A percentile compares a stretch with the other conserved stretches of the same genome.
phyloP scores from a whole-genome alignment of 2,797 vertebrate genomes.

The Gallirallus australis region DNA sequence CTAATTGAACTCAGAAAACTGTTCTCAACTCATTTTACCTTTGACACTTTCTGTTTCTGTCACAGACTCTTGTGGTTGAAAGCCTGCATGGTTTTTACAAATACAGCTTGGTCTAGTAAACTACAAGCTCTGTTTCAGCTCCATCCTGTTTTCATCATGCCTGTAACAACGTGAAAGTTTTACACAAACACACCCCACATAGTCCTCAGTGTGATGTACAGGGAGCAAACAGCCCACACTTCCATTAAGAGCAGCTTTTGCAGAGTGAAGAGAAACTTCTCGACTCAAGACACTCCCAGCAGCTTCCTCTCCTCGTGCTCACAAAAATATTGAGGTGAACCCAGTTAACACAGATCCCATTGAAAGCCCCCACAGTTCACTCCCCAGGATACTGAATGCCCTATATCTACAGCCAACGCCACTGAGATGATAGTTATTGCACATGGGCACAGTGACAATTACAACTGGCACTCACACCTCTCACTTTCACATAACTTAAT shows the following conservation, averaged over 20 bases:
- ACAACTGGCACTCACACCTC: neutral
- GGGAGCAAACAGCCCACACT: neutral
- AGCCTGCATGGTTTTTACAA: neutral
- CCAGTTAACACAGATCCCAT: neutral
- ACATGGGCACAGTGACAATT: neutral
- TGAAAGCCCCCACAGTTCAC: neutral
- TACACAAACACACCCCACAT: neutral
- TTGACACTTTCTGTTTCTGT: neutral
- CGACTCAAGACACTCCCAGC: neutral
- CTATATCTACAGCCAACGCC: neutral
- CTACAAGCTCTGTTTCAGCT: neutral
- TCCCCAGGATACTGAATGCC: neutral
- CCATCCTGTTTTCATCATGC: neutral
- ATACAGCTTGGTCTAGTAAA: neutral
- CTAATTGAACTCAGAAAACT: neutral
- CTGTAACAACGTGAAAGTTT: neutral
- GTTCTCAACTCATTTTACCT: neutral
- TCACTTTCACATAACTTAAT: neutral
- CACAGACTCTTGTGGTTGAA: neutral
- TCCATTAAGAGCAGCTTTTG: neutral
- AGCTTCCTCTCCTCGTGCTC: neutral
- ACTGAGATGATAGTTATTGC: neutral
- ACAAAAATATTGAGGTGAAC: neutral
- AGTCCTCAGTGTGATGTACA: neutral
- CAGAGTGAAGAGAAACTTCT: neutral